These are phyloP conservation scores for Trididemnum miniatum DNA, from an alignment of 23 tunicate genomes.

Conservation along the genomic window DNA sequence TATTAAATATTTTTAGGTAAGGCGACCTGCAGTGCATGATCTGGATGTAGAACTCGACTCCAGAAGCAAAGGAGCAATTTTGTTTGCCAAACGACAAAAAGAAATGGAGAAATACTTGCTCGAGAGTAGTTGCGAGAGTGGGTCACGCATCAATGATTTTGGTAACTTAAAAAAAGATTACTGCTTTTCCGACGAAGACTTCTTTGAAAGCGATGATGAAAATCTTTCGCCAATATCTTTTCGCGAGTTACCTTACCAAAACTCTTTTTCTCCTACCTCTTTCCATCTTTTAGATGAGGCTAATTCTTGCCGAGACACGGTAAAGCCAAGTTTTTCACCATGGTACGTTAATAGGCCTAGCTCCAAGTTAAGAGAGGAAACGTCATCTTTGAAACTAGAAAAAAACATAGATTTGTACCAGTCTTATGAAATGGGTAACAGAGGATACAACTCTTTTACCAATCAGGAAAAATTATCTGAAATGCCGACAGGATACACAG, in stretches of 20 bases:
- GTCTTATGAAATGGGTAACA: not conserved
- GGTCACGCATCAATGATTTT: not conserved
- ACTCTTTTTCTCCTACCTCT: not conserved
- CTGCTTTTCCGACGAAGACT: not conserved
- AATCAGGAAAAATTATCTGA: too few species aligned
- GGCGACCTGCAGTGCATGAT: too few species aligned
- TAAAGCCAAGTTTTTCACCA: not conserved
- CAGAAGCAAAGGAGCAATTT: conserved; percentile 42
- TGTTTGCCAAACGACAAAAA: conserved; percentile 63
- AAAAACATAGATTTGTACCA: not conserved
- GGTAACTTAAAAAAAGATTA: not conserved
- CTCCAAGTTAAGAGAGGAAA: not conserved
- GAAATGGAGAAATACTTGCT: conserved; percentile 25
- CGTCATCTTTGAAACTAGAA: too few species aligned
- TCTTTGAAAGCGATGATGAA: not conserved
- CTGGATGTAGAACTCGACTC: too few species aligned
- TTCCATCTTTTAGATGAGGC: not conserved
- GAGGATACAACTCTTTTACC: not conserved
- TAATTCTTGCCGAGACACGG: not conserved
- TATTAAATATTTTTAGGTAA: too few species aligned
- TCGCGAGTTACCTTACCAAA: not conserved
- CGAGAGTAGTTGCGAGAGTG: not conserved
- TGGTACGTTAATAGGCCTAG: too few species aligned
- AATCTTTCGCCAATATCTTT: not conserved
- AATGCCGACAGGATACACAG: not conserved